Base-by-base conservation (phyloP, 2,888 invertebrate species). In the Euzophera pinguis region DNA sequence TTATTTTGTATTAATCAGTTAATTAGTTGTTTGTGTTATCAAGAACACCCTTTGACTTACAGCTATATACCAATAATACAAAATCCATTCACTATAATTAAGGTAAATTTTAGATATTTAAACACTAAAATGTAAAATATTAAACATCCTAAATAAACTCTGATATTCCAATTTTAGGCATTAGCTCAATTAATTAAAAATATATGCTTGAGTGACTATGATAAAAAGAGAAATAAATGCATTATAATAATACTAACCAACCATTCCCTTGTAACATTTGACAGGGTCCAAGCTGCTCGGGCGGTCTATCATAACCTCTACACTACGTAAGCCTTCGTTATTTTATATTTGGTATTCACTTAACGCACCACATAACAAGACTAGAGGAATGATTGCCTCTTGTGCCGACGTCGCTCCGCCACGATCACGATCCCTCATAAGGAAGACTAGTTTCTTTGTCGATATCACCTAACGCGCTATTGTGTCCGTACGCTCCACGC, bases 21-120 rank as follows among this genome's bases (percentile, higher is more conserved):
- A 22, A 22, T 22, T 22, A 87, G 84, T 84, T 84, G 80, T 81
- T 83, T 81, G 87, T 84, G 88, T 83, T 79, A 82, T 82, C 79
- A 78, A 85, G 84, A 89, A 88, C 89, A 90, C 89, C 79, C 79
- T 84, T 85, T 84, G 78, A 80, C 89, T 90, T 89, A 89, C 78
- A 86, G 76, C 88, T 89, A 85, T 83, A 88, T 90, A 88, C 87
- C 89, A 80, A 88, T 88, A 90, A 89, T 89, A 90, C 89, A 89
- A 89, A 89, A 90, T 90, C 86, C 87, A 83, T 89, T 86, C 72
- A 85, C 87, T 89, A 89, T 87, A 89, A 87, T 89, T 88, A 90
- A 87, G 89, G 88, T 90, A 89, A 89, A 89, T 89, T 89, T 90
- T 89, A 88, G 88, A 87, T 88, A 88, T 87, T 89, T 89, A 88